phyloP scores from a whole-genome alignment of 2,113 vertebrate species.

The Sorex fumeus region DNA sequence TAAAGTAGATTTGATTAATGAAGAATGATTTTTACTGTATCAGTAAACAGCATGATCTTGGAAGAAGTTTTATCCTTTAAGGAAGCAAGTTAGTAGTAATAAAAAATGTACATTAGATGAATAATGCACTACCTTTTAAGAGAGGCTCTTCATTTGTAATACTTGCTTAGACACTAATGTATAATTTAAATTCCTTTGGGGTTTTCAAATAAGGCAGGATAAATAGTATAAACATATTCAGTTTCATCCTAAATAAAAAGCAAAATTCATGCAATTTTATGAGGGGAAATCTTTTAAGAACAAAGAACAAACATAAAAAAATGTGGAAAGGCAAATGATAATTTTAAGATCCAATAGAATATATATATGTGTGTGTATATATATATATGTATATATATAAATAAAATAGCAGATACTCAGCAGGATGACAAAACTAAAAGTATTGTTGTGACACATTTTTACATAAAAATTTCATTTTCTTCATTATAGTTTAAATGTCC shows the following conservation, averaged over 20 bases:
- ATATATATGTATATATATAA: too few species aligned
- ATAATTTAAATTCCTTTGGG: constrained; percentile 62
- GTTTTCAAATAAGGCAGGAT: constrained; percentile 64
- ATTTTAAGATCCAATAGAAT: constrained; percentile 38
- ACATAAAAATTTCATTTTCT: constrained; percentile 16
- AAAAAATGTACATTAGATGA: constrained; percentile 67
- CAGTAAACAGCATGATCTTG: constrained; percentile 41
- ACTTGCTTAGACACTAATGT: constrained; percentile 55
- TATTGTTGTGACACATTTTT: constrained; percentile 41
- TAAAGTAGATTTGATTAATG: constrained; percentile 44
- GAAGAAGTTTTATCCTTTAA: constrained; percentile 62
- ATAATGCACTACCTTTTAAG: constrained; percentile 70
- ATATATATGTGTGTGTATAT: neutral
- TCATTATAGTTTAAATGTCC: constrained; percentile 44
- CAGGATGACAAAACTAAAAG: constrained; percentile 33
- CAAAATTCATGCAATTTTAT: constrained; percentile 10
- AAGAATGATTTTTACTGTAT: constrained; percentile 29
- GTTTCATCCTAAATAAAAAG: constrained; percentile 28
- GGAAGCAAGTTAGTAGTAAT: constrained; percentile 66
- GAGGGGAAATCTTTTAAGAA: constrained; percentile 44
- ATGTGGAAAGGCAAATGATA: constrained; percentile 27
- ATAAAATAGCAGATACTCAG: neutral
- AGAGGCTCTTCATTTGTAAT: constrained; percentile 44
- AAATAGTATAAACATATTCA: constrained; percentile 30
- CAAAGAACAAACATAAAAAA: constrained; percentile 60